phyloP scores from a whole-genome alignment of 2,797 vertebrate genomes.

The Rhadinocentrus ornatus region DNA sequence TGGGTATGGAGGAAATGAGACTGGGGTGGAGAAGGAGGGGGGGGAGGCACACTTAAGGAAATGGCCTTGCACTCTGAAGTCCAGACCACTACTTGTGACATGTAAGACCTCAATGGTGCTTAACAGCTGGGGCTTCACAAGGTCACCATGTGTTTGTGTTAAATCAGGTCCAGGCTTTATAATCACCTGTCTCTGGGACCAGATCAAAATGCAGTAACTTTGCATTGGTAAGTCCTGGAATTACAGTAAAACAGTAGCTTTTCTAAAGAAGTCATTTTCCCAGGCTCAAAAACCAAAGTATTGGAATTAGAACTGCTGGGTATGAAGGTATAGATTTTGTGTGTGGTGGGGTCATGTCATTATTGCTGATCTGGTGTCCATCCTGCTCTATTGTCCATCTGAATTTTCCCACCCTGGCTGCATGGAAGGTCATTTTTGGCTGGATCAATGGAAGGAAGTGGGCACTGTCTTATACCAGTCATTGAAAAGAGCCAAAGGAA shows the following conservation, averaged over 20 bases:
- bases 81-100: constrained; percentile 60
- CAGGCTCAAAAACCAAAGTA: constrained; percentile 15
- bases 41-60: constrained; percentile 67
- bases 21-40: constrained; percentile 10
- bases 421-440: constrained; percentile 70
- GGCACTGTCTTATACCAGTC: constrained; percentile 58
- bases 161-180: constrained; percentile 27
- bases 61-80: constrained; percentile 67
- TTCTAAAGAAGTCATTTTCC: constrained; percentile 18
- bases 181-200: constrained; percentile 53
- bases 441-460: constrained; percentile 79
- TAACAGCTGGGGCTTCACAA: constrained; percentile 55
- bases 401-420: constrained; percentile 68
- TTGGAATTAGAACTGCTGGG: constrained; percentile 12
- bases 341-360: constrained; percentile 22
- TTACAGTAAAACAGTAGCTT: background rate
- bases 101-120: constrained; percentile 41
- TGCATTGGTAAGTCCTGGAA: background rate
- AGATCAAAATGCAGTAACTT: background rate
- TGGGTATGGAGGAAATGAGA: constrained; percentile 73
- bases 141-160: constrained; percentile 59
- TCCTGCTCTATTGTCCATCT: constrained; percentile 73
- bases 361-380: constrained; percentile 60
- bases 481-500: constrained; percentile 42
- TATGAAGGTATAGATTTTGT: constrained; percentile 36